Conservation (phyloP, 35 echinoderm and acorn worm genomes). For the Apostichopus californicus region DNA sequence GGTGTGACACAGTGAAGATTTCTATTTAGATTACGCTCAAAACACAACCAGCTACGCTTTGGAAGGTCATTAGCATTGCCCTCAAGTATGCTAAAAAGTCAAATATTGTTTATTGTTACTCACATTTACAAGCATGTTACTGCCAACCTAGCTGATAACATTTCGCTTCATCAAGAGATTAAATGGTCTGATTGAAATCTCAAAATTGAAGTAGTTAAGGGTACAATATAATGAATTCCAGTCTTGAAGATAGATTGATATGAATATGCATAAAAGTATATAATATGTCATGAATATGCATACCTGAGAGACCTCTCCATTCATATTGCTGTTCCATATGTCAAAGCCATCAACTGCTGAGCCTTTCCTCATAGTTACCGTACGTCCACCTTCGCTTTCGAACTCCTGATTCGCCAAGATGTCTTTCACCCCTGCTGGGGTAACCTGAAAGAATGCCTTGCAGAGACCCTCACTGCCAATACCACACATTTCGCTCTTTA, state of each 20-base stretch:
- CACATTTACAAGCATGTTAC: too few relatives aligned
- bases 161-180: too few relatives aligned
- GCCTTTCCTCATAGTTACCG: constrained; percentile 6
- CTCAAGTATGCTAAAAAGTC: too few relatives aligned
- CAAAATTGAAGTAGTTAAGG: too few relatives aligned
- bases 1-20: too few relatives aligned
- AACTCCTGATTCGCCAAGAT: background rate
- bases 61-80: too few relatives aligned
- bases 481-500: background rate
- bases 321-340: background rate
- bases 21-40: too few relatives aligned
- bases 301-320: constrained; percentile 2
- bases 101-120: too few relatives aligned
- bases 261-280: background rate
- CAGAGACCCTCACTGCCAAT: background rate
- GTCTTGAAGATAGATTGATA: background rate
- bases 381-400: background rate
- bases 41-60: too few relatives aligned
- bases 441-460: constrained; percentile 15
- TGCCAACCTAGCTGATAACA: too few relatives aligned
- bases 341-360: background rate
- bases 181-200: too few relatives aligned
- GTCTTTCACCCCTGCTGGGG: background rate
- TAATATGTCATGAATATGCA: background rate
- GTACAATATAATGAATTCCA: too few relatives aligned